A percentile compares a stretch with the other conserved stretches of the same genome.
phyloP scores from a whole-genome alignment of 1,140 invertebrate genomes.

The Hyposmocoma kahamanoa region DNA sequence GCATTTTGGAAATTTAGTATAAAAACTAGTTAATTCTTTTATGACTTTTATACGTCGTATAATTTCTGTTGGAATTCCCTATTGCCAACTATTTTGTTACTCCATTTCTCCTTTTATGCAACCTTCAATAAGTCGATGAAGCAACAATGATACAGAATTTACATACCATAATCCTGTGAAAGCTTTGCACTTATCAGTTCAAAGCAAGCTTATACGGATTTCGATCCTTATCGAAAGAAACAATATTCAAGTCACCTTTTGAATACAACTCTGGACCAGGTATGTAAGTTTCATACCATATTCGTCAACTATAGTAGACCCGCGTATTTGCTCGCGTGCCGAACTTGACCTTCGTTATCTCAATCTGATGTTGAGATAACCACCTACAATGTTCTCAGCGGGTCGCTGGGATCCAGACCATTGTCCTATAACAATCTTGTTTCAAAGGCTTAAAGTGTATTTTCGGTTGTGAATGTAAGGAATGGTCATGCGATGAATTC shows the following conservation, averaged over 20 bases:
- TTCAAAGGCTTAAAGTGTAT: conserved; percentile 21
- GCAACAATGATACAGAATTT: too few species aligned
- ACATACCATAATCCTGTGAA: conserved; percentile 4
- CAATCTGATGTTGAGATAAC: conserved; percentile 59
- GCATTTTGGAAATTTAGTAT: too few species aligned
- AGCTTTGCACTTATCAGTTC: background rate
- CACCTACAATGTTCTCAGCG: conserved; percentile 54
- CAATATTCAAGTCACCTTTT: conserved; percentile 2
- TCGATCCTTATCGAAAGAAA: conserved; percentile 1
- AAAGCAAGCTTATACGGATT: conserved; percentile 2
- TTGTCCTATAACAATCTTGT: conserved; percentile 22
- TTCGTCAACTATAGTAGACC: conserved; percentile 20
- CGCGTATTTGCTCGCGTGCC: conserved; percentile 41
- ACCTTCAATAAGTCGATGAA: too few species aligned
- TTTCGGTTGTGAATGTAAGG: conserved; percentile 13
- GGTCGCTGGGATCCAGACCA: conserved; percentile 35
- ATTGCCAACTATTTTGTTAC: too few species aligned
- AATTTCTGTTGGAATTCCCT: too few species aligned
- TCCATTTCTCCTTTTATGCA: too few species aligned
- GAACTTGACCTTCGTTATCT: conserved; percentile 60
- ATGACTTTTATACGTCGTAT: too few species aligned
- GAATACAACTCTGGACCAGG: background rate
- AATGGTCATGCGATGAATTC: conserved; percentile 38
- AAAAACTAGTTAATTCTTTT: too few species aligned
- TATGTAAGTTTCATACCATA: conserved; percentile 19